Evolutionary conservation across 2,113 vertebrate species (phyloP).

Genomic region (Malurus elegans): DNA sequence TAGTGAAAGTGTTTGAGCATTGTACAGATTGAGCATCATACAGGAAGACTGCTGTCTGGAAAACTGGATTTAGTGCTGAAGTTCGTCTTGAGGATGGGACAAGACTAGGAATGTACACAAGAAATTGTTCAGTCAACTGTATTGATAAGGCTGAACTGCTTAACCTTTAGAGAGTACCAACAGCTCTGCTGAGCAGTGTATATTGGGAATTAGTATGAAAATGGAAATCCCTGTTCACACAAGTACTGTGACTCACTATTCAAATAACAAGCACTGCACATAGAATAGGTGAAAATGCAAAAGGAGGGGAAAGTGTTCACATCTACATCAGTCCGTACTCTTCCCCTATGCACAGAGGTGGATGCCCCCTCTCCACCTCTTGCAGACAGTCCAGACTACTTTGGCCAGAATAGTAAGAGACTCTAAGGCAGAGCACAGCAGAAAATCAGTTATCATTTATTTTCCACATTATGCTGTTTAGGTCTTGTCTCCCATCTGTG

Average conservation of each 20-base stretch:
- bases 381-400: neutral
- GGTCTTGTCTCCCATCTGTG: neutral
- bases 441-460: neutral
- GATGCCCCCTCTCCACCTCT: neutral
- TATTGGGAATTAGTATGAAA: neutral
- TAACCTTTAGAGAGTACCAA: neutral
- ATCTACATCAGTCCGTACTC: neutral
- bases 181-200: neutral
- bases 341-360: neutral
- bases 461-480: neutral
- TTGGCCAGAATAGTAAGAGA: neutral
- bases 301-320: neutral
- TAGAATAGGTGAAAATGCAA: neutral
- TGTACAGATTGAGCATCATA: neutral
- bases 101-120: neutral
- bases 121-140: neutral
- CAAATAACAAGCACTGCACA: neutral
- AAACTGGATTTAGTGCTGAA: neutral
- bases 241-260: neutral
- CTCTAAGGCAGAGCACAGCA: neutral
- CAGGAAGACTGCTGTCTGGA: neutral
- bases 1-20: neutral
- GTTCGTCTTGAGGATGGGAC: neutral
- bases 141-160: neutral
- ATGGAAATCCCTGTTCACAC: neutral